These are phyloP conservation scores for Priocnemis perturbator DNA, from an alignment of 2,888 invertebrate genomes.

Conservation along the genomic window DNA sequence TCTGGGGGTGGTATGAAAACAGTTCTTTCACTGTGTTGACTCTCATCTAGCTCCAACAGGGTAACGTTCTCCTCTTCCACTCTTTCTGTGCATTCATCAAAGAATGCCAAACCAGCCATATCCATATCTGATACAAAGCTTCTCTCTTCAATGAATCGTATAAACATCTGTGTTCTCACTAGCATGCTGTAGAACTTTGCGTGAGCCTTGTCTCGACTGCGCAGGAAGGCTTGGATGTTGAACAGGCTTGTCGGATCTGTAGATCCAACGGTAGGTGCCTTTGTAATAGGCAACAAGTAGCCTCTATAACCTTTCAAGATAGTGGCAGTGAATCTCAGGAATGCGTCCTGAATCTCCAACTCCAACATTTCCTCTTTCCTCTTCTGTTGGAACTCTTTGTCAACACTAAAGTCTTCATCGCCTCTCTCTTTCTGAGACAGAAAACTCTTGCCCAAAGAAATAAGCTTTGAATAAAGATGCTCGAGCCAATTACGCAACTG, in stretches of 20 bases:
- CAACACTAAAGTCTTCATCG: conserved; percentile 70
- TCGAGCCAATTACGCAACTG: conserved; percentile 88
- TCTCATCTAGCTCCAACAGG: conserved; percentile 88
- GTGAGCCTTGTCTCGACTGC: conserved; percentile 91
- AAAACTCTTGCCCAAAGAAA: conserved; percentile 63
- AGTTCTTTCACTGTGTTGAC: conserved; percentile 89
- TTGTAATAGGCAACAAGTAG: conserved; percentile 93
- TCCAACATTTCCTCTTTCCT: conserved; percentile 86
- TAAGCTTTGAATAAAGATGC: conserved; percentile 80
- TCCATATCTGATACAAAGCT: conserved; percentile 99
- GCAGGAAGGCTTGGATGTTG: conserved; percentile 92
- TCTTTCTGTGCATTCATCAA: conserved; percentile 97
- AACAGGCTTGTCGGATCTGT: conserved; percentile 97
- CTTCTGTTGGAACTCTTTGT: conserved; percentile 72
- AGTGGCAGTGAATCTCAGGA: conserved; percentile 95
- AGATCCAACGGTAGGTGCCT: conserved; percentile 94
- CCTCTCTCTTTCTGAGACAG: conserved; percentile 66
- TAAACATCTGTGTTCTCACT: conserved; percentile 98
- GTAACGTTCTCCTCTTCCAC: conserved; percentile 76
- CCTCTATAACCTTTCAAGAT: conserved; percentile 93
- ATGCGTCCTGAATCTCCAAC: conserved; percentile 97
- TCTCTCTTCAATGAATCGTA: conserved; percentile 96
- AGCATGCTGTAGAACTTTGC: conserved; percentile 92
- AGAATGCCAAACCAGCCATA: conserved; percentile 92
- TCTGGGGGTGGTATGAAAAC: conserved; percentile 97